phyloP scores from a whole-genome alignment of 2,113 vertebrate species.

The Pseudorasbora parva region DNA sequence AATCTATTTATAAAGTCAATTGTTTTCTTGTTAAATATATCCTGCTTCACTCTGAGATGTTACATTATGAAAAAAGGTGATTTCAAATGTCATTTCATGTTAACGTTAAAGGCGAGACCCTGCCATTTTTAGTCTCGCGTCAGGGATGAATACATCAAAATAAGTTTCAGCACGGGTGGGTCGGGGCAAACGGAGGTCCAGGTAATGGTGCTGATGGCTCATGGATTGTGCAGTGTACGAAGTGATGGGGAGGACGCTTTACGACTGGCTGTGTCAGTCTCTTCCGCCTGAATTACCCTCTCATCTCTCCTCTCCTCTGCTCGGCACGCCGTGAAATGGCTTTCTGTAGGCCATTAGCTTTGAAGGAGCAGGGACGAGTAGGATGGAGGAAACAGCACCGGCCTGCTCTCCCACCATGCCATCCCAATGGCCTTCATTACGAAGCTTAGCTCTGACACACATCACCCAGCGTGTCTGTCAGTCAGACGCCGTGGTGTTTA shows the following conservation, averaged over 20 bases:
- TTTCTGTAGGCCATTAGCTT: slow-evolving; percentile 79
- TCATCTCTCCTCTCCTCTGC: slow-evolving; percentile 72
- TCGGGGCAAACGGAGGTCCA: slow-evolving; percentile 7
- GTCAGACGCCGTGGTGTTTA: slow-evolving; percentile 24
- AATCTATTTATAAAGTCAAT: neutral
- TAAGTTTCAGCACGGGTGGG: slow-evolving; percentile 27
- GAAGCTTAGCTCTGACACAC: slow-evolving; percentile 35
- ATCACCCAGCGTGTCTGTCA: slow-evolving; percentile 27
- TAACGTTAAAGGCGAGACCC: neutral
- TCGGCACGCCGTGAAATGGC: slow-evolving; percentile 78
- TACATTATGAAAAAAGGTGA: neutral
- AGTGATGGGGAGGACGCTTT: slow-evolving; percentile 26
- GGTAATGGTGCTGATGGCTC: slow-evolving; percentile 37
- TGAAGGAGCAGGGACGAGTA: slow-evolving; percentile 45
- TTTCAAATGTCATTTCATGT: neutral
- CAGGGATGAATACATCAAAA: slow-evolving; percentile 16
- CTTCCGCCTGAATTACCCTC: slow-evolving; percentile 73
- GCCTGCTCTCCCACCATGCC: slow-evolving; percentile 29
- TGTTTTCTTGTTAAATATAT: neutral
- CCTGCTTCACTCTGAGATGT: neutral
- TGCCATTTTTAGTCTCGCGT: neutral
- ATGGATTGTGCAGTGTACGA: neutral
- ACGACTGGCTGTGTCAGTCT: slow-evolving; percentile 63
- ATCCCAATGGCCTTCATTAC: slow-evolving; percentile 50
- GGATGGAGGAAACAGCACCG: slow-evolving; percentile 10